These are phyloP conservation scores for Rhincodon typus DNA, from an alignment of 2,797 vertebrate genomes.

Conservation along the genomic window DNA sequence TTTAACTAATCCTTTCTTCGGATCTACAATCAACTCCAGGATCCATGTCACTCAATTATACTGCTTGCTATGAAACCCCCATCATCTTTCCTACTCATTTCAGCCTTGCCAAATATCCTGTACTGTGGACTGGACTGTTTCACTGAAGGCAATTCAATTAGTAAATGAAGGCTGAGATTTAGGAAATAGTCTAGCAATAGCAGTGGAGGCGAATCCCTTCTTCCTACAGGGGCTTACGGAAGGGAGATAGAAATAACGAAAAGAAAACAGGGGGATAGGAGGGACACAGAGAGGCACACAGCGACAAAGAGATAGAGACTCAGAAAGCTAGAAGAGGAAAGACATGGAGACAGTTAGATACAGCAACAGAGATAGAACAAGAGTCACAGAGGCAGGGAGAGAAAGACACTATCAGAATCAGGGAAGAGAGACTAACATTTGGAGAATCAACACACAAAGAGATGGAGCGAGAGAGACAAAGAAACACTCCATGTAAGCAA, in stretches of 20 bases:
- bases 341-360: background rate
- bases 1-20: background rate
- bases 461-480: background rate
- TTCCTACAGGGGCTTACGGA: background rate
- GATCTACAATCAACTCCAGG: background rate
- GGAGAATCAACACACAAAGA: background rate
- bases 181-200: background rate
- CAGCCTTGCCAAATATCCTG: no score
- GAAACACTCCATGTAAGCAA: background rate
- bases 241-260: background rate
- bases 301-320: background rate
- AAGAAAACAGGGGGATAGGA: background rate
- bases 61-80: background rate
- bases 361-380: background rate
- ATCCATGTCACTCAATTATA: background rate
- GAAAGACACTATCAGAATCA: no score
- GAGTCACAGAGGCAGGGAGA: no score
- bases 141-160: background rate
- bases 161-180: background rate
- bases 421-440: background rate
- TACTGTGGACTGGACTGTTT: background rate
- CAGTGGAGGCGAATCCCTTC: background rate
- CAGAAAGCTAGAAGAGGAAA: background rate
- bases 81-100: background rate
- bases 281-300: background rate